Conservation (phyloP, 2,888 invertebrate species). For the Gymnocheta viridis region DNA sequence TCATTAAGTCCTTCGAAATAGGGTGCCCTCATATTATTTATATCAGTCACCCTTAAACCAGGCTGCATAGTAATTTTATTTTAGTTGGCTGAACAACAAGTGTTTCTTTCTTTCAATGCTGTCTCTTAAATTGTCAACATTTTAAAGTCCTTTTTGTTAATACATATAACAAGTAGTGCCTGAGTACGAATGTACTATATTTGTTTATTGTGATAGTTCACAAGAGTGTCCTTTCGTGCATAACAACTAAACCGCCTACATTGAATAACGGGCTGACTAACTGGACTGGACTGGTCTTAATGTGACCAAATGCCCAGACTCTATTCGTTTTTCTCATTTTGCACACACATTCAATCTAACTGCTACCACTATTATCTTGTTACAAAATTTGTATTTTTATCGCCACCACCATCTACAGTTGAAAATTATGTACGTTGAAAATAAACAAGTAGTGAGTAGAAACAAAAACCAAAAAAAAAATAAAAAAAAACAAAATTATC, state of each 20-base stretch:
- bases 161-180: constrained; percentile 4
- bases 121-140: constrained; percentile 61
- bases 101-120: constrained; percentile 15
- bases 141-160: constrained; percentile 49
- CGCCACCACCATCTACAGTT: constrained; percentile 66
- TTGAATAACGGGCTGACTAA: constrained; percentile 8
- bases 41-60: constrained; percentile 34
- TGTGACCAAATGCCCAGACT: constrained; percentile 46
- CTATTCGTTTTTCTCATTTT: constrained; percentile 32
- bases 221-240: constrained; percentile 68
- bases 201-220: not conserved
- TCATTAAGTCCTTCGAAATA: constrained; percentile 14
- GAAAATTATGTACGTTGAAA: constrained; percentile 42
- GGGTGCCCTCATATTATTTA: constrained; percentile 59
- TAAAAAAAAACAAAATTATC: no score
- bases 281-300: not conserved
- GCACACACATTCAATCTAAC: constrained; percentile 29
- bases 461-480: constrained; percentile 12
- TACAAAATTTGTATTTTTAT: constrained; percentile 63
- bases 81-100: constrained; percentile 51
- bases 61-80: constrained; percentile 56
- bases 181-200: not conserved
- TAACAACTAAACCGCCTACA: constrained; percentile 66
- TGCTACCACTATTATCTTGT: constrained; percentile 61
- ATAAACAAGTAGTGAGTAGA: constrained; percentile 20